Conservation (phyloP, 2,113 vertebrate genomes). For the Proteles cristata region DNA sequence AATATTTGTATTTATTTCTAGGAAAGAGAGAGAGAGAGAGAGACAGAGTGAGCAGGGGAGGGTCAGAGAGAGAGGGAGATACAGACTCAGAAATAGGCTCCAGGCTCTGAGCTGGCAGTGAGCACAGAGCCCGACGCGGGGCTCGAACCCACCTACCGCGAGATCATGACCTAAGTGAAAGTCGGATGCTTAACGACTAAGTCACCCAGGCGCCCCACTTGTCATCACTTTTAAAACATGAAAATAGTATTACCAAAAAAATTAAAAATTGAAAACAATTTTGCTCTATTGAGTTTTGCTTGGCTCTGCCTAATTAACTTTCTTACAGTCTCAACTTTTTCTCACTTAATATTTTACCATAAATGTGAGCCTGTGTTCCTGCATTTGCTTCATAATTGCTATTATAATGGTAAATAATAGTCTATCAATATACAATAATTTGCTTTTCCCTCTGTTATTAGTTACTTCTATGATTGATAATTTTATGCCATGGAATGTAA, state of each 20-base stretch:
- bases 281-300: neutral
- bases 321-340: conserved; percentile 21
- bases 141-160: too few species aligned
- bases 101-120: too few species aligned
- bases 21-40: too few species aligned
- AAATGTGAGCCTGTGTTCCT: neutral
- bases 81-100: too few species aligned
- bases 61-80: too few species aligned
- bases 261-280: neutral
- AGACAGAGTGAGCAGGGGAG: too few species aligned
- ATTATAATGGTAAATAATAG: neutral
- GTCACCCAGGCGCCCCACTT: neutral
- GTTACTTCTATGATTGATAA: neutral
- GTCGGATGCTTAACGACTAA: too few species aligned
- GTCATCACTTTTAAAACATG: neutral
- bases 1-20: too few species aligned
- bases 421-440: neutral
- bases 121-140: too few species aligned
- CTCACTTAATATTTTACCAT: neutral
- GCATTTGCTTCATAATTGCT: neutral
- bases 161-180: too few species aligned
- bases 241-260: neutral
- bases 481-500: neutral
- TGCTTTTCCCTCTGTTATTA: neutral
- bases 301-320: neutral